Evolutionary conservation across 2,113 vertebrate species (phyloP).

Genomic region (Cyphomyrus plagiostoma): DNA sequence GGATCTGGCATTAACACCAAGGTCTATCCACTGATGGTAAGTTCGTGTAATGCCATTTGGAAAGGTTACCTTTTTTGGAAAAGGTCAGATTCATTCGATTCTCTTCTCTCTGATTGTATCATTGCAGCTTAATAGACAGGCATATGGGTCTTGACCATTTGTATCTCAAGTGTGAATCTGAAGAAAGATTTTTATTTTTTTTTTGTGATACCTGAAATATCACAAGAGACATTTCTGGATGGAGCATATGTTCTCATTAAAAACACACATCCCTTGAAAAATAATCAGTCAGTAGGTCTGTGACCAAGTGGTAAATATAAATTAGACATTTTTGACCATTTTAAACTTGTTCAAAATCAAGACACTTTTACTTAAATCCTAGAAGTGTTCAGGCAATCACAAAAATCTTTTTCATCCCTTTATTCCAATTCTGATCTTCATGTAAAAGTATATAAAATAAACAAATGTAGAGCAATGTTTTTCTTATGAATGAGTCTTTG

Average conservation of each 20-base stretch:
- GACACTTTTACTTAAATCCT: not conserved
- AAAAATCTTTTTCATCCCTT: not conserved
- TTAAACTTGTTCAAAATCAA: not conserved
- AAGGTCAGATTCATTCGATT: slow-evolving; percentile 17
- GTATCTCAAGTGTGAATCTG: not conserved
- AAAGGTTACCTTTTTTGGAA: slow-evolving; percentile 18
- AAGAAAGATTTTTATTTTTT: not conserved
- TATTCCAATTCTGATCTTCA: not conserved
- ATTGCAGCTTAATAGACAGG: slow-evolving; percentile 2
- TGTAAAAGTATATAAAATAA: not conserved
- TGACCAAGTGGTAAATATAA: not conserved
- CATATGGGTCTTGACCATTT: not conserved
- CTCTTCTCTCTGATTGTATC: slow-evolving; percentile 5
- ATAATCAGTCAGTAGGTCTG: not conserved
- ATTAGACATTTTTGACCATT: not conserved
- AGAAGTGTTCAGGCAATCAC: not conserved
- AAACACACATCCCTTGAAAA: not conserved
- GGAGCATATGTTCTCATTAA: not conserved
- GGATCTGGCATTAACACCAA: slow-evolving; percentile 20
- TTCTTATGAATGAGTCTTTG: not conserved
- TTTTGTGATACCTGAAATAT: not conserved
- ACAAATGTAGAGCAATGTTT: not conserved
- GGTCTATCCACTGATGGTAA: slow-evolving; percentile 3
- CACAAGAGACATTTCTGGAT: not conserved
- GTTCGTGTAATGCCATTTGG: slow-evolving; percentile 15